A percentile compares a stretch with the other conserved stretches of the same genome.
Evolutionary conservation across 2,888 invertebrate genomes (phyloP).

Genomic region (Himalopsyche tibetana): DNA sequence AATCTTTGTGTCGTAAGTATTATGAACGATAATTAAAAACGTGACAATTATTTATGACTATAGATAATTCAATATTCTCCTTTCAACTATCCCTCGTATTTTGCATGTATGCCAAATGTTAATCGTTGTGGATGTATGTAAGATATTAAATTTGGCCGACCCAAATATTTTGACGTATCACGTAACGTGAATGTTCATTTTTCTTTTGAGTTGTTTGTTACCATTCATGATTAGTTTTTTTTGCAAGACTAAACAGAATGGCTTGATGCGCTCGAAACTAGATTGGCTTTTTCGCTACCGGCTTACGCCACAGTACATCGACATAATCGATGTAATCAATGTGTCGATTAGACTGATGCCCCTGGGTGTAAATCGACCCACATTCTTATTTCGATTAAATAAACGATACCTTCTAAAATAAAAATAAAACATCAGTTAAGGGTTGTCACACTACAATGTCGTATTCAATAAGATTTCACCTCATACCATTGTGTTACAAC

Average conservation of each 20-base stretch:
- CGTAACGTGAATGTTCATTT: constrained; percentile 1
- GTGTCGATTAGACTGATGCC: constrained; percentile 2
- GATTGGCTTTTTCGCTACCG: constrained; percentile 17
- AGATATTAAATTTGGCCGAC: neutral
- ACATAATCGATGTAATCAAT: constrained; percentile 20
- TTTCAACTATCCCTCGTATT: constrained; percentile 12
- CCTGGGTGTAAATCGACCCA: constrained; percentile 19
- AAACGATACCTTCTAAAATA: constrained; percentile 14
- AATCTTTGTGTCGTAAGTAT: too few species aligned
- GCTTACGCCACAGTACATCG: constrained; percentile 11
- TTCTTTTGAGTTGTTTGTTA: neutral
- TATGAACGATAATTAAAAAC: too few species aligned
- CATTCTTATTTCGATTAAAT: constrained; percentile 8
- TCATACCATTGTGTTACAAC: too few species aligned
- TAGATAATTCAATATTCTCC: neutral
- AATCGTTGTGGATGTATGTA: constrained; percentile 9
- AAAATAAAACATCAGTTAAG: neutral
- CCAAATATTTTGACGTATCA: constrained; percentile 13
- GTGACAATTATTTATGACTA: too few species aligned
- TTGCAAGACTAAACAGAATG: neutral
- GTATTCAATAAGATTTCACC: too few species aligned
- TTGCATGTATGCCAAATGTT: neutral
- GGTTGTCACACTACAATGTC: too few species aligned
- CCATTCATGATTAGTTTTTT: constrained; percentile 14
- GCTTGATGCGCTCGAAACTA: constrained; percentile 4